Conservation (phyloP, 1,140 invertebrate genomes). For the Drosophila jambulina region DNA sequence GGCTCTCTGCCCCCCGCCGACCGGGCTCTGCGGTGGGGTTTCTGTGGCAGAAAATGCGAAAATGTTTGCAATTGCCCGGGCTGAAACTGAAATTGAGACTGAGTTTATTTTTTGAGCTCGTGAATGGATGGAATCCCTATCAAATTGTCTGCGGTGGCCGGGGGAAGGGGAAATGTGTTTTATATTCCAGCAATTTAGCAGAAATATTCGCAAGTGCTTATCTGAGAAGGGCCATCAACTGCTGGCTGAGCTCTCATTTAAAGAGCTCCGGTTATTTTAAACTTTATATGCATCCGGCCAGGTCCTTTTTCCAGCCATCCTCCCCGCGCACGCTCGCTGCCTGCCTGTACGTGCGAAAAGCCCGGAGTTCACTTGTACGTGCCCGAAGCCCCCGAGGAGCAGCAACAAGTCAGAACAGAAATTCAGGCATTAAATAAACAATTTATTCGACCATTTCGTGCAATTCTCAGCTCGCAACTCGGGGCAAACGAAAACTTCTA, state of each 20-base stretch:
- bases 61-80: slow-evolving; percentile 44
- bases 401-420: slow-evolving; percentile 38
- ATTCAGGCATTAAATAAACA: slow-evolving; percentile 47
- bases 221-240: slow-evolving; percentile 37
- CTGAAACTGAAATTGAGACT: slow-evolving; percentile 42
- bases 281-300: slow-evolving; percentile 25
- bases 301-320: slow-evolving; percentile 8
- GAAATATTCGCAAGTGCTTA: slow-evolving; percentile 40
- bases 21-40: not conserved
- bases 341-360: slow-evolving; percentile 44
- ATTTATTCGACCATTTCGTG: slow-evolving; percentile 51
- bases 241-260: slow-evolving; percentile 24
- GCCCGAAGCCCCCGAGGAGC: slow-evolving; percentile 5
- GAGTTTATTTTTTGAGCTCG: slow-evolving; percentile 25
- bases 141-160: slow-evolving; percentile 29
- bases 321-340: not conserved
- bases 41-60: slow-evolving; percentile 40
- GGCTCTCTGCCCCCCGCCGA: not conserved
- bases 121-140: slow-evolving; percentile 38
- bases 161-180: slow-evolving; percentile 23
- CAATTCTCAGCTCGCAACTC: slow-evolving; percentile 31
- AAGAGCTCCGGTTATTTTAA: slow-evolving; percentile 33
- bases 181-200: slow-evolving; percentile 47
- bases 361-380: slow-evolving; percentile 22
- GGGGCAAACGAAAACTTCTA: slow-evolving; percentile 33